These are phyloP conservation scores for Hyphantria cunea DNA, from an alignment of 1,140 invertebrate species.

Conservation along the genomic window DNA sequence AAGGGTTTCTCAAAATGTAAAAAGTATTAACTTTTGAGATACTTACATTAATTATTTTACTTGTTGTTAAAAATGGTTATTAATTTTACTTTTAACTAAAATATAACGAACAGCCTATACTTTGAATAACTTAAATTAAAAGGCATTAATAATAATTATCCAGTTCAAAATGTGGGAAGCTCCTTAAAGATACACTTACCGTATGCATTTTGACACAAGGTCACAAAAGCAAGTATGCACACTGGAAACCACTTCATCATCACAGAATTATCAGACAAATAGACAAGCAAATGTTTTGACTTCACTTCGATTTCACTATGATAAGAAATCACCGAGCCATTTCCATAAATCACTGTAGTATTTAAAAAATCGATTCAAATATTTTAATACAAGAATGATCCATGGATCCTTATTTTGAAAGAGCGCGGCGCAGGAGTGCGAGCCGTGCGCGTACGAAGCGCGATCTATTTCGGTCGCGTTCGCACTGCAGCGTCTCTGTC, in stretches of 20 bases:
- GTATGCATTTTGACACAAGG: constrained; percentile 24
- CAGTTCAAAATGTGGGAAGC: too few species aligned
- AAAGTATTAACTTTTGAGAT: too few species aligned
- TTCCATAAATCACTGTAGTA: constrained; percentile 22
- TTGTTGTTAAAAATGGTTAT: too few species aligned
- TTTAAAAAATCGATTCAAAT: constrained; percentile 4
- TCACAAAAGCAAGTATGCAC: constrained; percentile 25
- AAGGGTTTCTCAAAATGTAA: too few species aligned
- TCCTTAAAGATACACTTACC: constrained; percentile 23
- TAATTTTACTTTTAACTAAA: too few species aligned
- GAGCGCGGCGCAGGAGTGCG: constrained; percentile 54
- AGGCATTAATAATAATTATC: too few species aligned
- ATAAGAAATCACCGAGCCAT: constrained; percentile 19
- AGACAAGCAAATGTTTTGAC: constrained; percentile 1
- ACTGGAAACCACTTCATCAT: constrained; percentile 30
- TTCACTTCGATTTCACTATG: constrained; percentile 1
- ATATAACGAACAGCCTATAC: too few species aligned
- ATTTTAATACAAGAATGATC: constrained; percentile 45
- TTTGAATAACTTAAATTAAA: too few species aligned
- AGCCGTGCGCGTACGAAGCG: constrained; percentile 42
- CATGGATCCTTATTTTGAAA: constrained; percentile 49
- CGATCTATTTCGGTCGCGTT: constrained; percentile 66
- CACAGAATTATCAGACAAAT: constrained; percentile 12
- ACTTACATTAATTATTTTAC: too few species aligned
- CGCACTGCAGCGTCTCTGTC: constrained; percentile 58